Percentiles rank a stretch among this genome's conserved stretches.
Conservation (phyloP, 1,140 invertebrate genomes). For the Hesperophylax magnus region DNA sequence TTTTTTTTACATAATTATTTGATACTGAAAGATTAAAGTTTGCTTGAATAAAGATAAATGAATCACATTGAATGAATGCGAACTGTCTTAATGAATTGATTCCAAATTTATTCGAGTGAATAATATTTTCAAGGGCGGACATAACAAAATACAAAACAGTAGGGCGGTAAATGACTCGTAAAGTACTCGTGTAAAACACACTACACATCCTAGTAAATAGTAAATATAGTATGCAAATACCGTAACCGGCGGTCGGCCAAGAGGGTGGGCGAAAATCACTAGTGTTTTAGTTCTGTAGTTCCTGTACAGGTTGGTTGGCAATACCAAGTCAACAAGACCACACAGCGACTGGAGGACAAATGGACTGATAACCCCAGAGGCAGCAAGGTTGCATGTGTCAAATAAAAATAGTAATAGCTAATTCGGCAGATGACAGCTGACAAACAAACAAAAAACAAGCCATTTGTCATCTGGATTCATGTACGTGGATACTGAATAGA, state of each 20-base stretch:
- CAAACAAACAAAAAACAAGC: not conserved
- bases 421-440: not conserved
- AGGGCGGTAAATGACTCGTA: too few species aligned
- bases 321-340: conserved; percentile 17
- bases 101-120: too few species aligned
- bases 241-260: not conserved
- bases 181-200: too few species aligned
- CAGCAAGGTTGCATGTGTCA: conserved; percentile 17
- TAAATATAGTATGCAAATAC: not conserved
- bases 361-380: not conserved
- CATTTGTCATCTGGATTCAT: not conserved
- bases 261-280: not conserved
- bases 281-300: not conserved
- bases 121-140: too few species aligned
- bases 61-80: too few species aligned
- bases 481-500: not conserved
- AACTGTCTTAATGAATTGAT: too few species aligned
- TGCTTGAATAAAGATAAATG: too few species aligned
- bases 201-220: not conserved
- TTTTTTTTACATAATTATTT: too few species aligned
- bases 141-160: too few species aligned
- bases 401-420: conserved; percentile 9
- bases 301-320: not conserved
- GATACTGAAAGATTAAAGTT: too few species aligned
- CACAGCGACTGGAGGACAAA: not conserved